Base-by-base conservation (phyloP, 1,140 invertebrate genomes). In the Drosophila navojoa region DNA sequence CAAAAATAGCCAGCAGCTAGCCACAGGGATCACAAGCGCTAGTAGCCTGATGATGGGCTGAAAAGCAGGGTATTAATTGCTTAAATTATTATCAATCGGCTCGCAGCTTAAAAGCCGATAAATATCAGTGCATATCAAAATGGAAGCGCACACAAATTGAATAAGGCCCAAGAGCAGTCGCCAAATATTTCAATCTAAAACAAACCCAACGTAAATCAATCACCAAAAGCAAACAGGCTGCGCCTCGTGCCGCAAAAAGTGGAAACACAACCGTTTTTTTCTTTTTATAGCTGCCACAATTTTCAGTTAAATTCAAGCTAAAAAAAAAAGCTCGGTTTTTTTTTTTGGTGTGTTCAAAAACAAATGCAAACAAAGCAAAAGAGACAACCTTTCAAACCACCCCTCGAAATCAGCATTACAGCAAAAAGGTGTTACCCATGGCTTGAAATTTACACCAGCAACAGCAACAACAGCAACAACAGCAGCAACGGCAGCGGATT, bases 391-490 rank as follows among this genome's bases (percentile, higher is more conserved):
- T 13, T 38, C 10, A 29, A 70, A 40, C 15, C 68, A 45, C 62
- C 60, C 70, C 64, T 61, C 57, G 44, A 74, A 85, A 80, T 55
- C 69, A 81, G 64, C 81, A 73, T 67, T 71, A 86, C 82, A 86
- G 52, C 76, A 73, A 86, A 86, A 86, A 79, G 82, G 82, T 86
- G 82, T 86, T 81, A 87, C 82, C 68, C 75, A 64, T 76, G 82
- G 82, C 76, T 85, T 58, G 74, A 81, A 81, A 81, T 85, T 71
- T 86, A 82, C 76, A 76, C 71, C 79, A 68, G 4, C 22, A 40
- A 16, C 50, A 25, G 53, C 27, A 61, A 5, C 19, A 54, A 3
- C 19, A 63, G 42, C 22, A 55, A 6, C 42, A 45, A 6, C 61
- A 49, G 16, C 50, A 55, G 15, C 32, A 45, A 19, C 55, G 47